These are phyloP conservation scores for Antedon mediterranea DNA, from an alignment of 53 echinoderm and acorn worm genomes.

Conservation along the genomic window DNA sequence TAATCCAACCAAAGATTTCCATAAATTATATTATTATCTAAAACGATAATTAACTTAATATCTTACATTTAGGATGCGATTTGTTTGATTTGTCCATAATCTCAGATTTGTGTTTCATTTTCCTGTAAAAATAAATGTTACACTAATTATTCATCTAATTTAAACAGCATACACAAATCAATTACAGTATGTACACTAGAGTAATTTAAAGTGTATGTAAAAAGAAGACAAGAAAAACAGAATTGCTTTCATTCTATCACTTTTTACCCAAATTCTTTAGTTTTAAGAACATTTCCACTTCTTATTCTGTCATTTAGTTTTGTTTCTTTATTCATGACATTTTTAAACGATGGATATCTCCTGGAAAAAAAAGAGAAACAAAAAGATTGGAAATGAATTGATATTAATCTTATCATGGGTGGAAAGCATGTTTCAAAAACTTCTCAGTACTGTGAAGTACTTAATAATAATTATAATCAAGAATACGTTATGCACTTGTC, in stretches of 20 bases:
- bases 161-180: too few relatives aligned
- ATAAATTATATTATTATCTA: too few relatives aligned
- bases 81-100: not conserved
- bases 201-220: too few relatives aligned
- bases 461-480: too few relatives aligned
- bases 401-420: not conserved
- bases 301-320: conserved; percentile 8
- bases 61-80: not conserved
- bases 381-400: not conserved
- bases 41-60: not conserved
- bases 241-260: too few relatives aligned
- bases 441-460: not conserved
- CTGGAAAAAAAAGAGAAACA: conserved; percentile 7
- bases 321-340: conserved; percentile 38
- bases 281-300: conserved; percentile 45
- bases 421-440: not conserved
- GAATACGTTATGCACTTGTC: not conserved
- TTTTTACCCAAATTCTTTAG: conserved; percentile 89
- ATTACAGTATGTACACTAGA: too few relatives aligned
- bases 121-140: not conserved
- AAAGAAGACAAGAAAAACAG: too few relatives aligned
- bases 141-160: too few relatives aligned
- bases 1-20: too few relatives aligned
- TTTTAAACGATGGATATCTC: conserved; percentile 49
- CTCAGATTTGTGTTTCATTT: not conserved